Percentiles rank a stretch among this genome's conserved stretches.
Conservation (phyloP, 2,888 invertebrate genomes). For the Euclidia mi region DNA sequence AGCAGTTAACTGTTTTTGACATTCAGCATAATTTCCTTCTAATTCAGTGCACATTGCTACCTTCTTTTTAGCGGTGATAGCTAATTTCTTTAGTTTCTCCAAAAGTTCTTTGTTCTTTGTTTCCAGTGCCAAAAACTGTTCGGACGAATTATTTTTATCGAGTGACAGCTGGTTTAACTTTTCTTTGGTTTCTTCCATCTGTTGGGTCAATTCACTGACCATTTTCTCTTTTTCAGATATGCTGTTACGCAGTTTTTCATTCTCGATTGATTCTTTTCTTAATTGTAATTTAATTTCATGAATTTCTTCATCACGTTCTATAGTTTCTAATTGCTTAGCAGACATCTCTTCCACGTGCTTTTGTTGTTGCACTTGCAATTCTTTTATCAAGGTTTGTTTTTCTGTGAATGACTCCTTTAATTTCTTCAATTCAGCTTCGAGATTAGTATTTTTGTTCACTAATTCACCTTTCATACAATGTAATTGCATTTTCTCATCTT, state of each 20-base stretch:
- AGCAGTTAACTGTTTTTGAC: constrained; percentile 71
- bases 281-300: constrained; percentile 87
- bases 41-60: constrained; percentile 91
- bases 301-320: constrained; percentile 89
- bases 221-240: constrained; percentile 88
- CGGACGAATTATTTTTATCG: constrained; percentile 80
- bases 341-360: constrained; percentile 85
- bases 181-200: constrained; percentile 79
- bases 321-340: constrained; percentile 81
- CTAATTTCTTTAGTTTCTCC: constrained; percentile 95
- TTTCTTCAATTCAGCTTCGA: constrained; percentile 79
- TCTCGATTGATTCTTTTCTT: constrained; percentile 90
- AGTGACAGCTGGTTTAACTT: constrained; percentile 76
- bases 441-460: constrained; percentile 69
- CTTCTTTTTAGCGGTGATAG: constrained; percentile 94
- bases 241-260: constrained; percentile 91
- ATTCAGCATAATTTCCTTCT: constrained; percentile 86
- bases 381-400: constrained; percentile 82
- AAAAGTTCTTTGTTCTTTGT: constrained; percentile 92
- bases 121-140: constrained; percentile 82
- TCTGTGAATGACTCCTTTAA: constrained; percentile 82
- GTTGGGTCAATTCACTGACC: constrained; percentile 82
- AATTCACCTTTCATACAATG: constrained; percentile 71
- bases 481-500: constrained; percentile 83
- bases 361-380: constrained; percentile 83